These are phyloP conservation scores for Dendrophyllia cribrosa DNA, from an alignment of 64 coral and sea anemone genomes.

Conservation along the genomic window DNA sequence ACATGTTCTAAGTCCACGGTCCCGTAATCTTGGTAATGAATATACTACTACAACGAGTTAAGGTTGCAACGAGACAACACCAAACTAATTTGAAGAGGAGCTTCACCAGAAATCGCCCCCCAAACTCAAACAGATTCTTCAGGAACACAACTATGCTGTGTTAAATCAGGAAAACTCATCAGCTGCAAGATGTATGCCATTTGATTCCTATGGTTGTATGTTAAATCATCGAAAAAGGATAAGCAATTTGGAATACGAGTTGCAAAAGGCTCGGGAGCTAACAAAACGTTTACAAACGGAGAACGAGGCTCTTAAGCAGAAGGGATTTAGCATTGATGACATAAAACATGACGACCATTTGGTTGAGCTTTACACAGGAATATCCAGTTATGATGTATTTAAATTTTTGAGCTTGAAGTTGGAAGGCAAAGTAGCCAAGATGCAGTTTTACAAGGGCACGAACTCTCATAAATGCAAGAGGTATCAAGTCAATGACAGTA, in stretches of 20 bases:
- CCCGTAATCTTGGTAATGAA: neutral
- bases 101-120: slow-evolving; percentile 31
- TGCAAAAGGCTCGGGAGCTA: neutral
- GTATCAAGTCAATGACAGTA: slow-evolving; percentile 29
- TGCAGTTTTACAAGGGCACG: slow-evolving; percentile 61
- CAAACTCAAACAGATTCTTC: neutral
- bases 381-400: slow-evolving; percentile 36
- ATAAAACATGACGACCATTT: slow-evolving; percentile 51
- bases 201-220: neutral
- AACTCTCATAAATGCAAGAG: slow-evolving; percentile 28
- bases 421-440: slow-evolving; percentile 45
- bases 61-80: too few species aligned
- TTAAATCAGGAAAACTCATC: neutral
- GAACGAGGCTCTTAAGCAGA: neutral
- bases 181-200: slow-evolving; percentile 25
- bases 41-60: neutral
- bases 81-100: too few species aligned
- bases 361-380: slow-evolving; percentile 38
- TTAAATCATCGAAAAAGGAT: slow-evolving; percentile 1
- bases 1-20: neutral
- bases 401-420: slow-evolving; percentile 43
- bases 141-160: slow-evolving; percentile 34
- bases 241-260: neutral
- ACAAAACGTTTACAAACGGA: neutral
- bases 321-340: slow-evolving; percentile 45